phyloP scores from a whole-genome alignment of 2,797 vertebrate species.

The Hemibagrus guttatus region DNA sequence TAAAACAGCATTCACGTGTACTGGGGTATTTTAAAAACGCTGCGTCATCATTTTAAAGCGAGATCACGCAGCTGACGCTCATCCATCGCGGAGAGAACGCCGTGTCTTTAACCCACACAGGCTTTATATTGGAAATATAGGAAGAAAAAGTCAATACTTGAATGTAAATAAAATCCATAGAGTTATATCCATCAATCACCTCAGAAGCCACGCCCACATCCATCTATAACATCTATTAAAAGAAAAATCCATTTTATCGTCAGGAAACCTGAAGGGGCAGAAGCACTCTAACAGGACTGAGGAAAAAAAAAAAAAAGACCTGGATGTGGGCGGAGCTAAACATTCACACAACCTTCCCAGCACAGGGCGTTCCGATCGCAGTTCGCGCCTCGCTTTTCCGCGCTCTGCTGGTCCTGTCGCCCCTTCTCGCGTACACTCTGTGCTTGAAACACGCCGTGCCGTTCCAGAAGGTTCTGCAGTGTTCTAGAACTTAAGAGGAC shows the following conservation, averaged over 20 bases:
- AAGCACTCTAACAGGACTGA: not conserved
- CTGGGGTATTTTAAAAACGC: too few species aligned
- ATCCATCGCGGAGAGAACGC: not conserved
- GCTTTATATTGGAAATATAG: not conserved
- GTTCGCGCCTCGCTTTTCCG: too few species aligned
- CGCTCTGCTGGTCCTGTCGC: too few species aligned
- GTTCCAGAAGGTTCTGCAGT: not conserved
- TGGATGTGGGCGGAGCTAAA: not conserved
- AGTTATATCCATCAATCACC: not conserved
- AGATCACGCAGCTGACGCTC: too few species aligned
- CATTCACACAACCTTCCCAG: not conserved
- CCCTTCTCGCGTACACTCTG: not conserved
- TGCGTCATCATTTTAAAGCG: too few species aligned
- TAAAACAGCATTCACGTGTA: too few species aligned
- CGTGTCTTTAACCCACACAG: not conserved
- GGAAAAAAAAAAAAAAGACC: too few species aligned
- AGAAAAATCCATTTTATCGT: too few species aligned
- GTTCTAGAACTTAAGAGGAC: conserved; percentile 10
- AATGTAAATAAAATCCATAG: not conserved
- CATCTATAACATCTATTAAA: not conserved
- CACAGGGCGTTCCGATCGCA: not conserved
- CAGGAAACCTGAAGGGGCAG: too few species aligned
- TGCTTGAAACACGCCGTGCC: not conserved
- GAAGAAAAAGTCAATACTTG: not conserved
- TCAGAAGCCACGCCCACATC: not conserved